phyloP scores from a whole-genome alignment of 2,113 vertebrate species.

The Hirundichthys speculiger region DNA sequence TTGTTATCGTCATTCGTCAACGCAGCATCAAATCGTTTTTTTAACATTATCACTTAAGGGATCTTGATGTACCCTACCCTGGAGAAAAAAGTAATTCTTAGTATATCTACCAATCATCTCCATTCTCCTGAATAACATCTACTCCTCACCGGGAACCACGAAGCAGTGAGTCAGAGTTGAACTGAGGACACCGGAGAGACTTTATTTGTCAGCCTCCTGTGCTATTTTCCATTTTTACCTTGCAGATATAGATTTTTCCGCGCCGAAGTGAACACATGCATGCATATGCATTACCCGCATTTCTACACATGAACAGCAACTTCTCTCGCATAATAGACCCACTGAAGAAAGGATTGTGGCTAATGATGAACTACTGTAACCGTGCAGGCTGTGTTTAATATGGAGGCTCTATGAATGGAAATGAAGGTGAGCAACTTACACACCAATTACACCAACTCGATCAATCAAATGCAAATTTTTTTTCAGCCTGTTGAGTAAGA shows the following conservation, averaged over 20 bases:
- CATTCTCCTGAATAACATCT: constrained; percentile 51
- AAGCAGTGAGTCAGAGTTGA: constrained; percentile 68
- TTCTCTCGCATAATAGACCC: not conserved
- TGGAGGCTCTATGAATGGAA: not conserved
- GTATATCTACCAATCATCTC: constrained; percentile 46
- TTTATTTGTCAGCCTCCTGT: constrained; percentile 54
- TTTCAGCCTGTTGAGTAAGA: not conserved
- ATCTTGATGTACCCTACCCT: not conserved
- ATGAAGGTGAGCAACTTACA: not conserved
- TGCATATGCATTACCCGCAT: constrained; percentile 3
- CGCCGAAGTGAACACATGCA: constrained; percentile 11
- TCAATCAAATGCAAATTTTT: constrained; percentile 16
- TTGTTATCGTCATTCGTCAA: not conserved
- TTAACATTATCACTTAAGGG: not conserved
- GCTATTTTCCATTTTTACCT: constrained; percentile 34
- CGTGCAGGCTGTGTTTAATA: not conserved
- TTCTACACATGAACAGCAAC: constrained; percentile 6
- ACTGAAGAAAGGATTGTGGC: not conserved
- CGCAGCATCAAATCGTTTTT: not conserved
- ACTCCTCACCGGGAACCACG: constrained; percentile 44
- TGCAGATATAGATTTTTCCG: constrained; percentile 25
- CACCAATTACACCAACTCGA: constrained; percentile 1
- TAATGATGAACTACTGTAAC: not conserved
- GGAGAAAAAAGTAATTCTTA: constrained; percentile 4
- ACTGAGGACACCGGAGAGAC: constrained; percentile 52